Conservation (phyloP, 1,140 invertebrate genomes). For the Drosophila albomicans region DNA sequence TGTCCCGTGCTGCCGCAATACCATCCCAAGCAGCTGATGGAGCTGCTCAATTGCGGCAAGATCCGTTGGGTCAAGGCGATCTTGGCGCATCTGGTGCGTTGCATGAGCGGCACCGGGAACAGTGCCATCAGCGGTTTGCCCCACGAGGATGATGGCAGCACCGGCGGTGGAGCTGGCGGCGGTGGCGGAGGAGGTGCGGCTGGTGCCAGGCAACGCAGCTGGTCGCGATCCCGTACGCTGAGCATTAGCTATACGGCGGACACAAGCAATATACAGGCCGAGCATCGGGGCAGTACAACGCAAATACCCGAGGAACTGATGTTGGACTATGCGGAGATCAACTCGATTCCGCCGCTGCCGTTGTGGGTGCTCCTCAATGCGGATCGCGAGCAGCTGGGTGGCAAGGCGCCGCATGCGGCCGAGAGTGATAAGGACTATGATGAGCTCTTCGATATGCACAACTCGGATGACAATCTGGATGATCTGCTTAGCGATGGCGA, state of each 20-base stretch:
- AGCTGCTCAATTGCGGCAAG: constrained; percentile 99
- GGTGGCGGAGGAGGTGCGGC: constrained; percentile 75
- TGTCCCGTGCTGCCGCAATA: constrained; percentile 99
- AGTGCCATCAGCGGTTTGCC: constrained; percentile 22
- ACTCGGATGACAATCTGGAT: constrained; percentile 93
- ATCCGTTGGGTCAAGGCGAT: constrained; percentile 99
- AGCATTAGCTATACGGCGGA: constrained; percentile 93
- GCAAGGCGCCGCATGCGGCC: constrained; percentile 85
- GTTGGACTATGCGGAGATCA: constrained; percentile 97
- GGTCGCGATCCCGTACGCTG: constrained; percentile 94
- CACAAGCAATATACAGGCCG: constrained; percentile 87
- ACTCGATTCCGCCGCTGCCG: constrained; percentile 97
- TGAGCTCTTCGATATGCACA: constrained; percentile 92
- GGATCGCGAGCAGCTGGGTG: constrained; percentile 91
- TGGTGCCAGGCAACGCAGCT: constrained; percentile 87
- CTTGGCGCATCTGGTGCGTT: constrained; percentile 94
- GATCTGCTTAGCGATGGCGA: constrained; percentile 90
- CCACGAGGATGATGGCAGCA: constrained; percentile 87
- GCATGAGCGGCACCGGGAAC: constrained; percentile 87
- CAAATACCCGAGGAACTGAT: constrained; percentile 93
- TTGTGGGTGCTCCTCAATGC: constrained; percentile 97
- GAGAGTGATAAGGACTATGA: constrained; percentile 91
- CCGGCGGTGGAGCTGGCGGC: constrained; percentile 57
- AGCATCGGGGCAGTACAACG: constrained; percentile 87
- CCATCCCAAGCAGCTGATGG: constrained; percentile 99